Evolutionary conservation across 2,113 vertebrate species (phyloP).

Genomic region (Gallinago paraguaiae): DNA sequence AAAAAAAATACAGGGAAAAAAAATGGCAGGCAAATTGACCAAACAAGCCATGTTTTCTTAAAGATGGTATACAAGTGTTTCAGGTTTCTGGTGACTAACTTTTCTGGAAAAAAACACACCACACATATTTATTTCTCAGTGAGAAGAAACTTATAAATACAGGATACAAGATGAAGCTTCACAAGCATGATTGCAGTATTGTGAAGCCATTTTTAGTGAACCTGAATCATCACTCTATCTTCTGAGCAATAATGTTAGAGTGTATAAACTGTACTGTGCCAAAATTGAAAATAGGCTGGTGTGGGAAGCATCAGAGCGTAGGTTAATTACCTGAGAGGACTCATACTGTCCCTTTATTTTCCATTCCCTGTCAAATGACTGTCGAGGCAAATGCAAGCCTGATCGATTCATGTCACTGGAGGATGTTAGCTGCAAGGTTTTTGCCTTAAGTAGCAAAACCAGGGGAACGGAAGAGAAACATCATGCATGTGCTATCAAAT

Average conservation of each 20-base stretch:
- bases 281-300: slow-evolving; percentile 64
- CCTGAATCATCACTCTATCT: slow-evolving; percentile 63
- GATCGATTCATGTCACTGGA: background rate
- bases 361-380: background rate
- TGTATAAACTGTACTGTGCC: slow-evolving; percentile 42
- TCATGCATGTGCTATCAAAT: background rate
- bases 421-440: background rate
- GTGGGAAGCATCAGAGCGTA: background rate
- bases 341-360: background rate
- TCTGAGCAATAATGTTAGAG: slow-evolving; percentile 71
- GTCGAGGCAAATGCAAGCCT: background rate
- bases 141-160: slow-evolving; percentile 54
- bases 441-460: background rate
- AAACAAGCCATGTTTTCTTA: slow-evolving; percentile 32
- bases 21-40: background rate
- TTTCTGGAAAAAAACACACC: slow-evolving; percentile 41
- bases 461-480: background rate
- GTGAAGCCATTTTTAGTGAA: slow-evolving; percentile 65
- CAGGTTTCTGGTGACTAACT: slow-evolving; percentile 39
- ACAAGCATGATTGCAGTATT: slow-evolving; percentile 37
- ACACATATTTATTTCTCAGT: slow-evolving; percentile 56
- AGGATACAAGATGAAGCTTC: slow-evolving; percentile 44
- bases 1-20: background rate
- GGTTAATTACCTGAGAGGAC: slow-evolving; percentile 25
- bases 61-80: slow-evolving; percentile 33